Base-by-base conservation (phyloP, 2,888 invertebrate genomes). In the Podabrus alpinus region DNA sequence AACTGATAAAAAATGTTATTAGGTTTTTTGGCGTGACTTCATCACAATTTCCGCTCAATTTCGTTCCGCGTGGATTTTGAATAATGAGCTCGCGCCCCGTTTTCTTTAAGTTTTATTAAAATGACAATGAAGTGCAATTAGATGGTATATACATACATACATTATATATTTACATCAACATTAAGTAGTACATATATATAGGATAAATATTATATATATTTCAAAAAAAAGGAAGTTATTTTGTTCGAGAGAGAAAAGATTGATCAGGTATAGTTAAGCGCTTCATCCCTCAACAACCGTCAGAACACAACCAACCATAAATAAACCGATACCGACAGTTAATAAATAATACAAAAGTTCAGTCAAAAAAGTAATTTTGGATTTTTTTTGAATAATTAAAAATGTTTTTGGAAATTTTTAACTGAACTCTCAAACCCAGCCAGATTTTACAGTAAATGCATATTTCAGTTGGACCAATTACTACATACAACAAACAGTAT, bases 231-330 rank as follows among this genome's bases (percentile, higher is more conserved):
- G 87, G 86, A 87, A 87, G 87, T 89, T 90, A 90, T 89, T 90
- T 90, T 90, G 90, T 90, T 90, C 89, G 90, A 90, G 90, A 90
- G 90, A 90, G 89, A 90, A 89, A 90, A 91, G 90, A 91, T 90
- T 91, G 90, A 91, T 86, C 85, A 86, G 87, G 86, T 87, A 87
- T 86, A 87, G 86, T 86, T 86, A 80, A 86, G 86, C 86, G 86
- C 86, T 88, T 87, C 84, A 86, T 86, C 83, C 84, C 84, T 83
- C 86, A 88, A 88, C 86, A 86, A 87, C 87, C 88, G 87, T 87
- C 86, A 87, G 83, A 85, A 83, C 77, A 85, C 88, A 88, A 88
- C 86, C 86, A 86, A 87, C 88, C 89, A 86, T 84, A 85, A 89
- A 88, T 88, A 86, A 88, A 88, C 88, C 89, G 88, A 90, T 88